Conservation (phyloP, 2,797 vertebrate species). For the Anolis apletophallus region DNA sequence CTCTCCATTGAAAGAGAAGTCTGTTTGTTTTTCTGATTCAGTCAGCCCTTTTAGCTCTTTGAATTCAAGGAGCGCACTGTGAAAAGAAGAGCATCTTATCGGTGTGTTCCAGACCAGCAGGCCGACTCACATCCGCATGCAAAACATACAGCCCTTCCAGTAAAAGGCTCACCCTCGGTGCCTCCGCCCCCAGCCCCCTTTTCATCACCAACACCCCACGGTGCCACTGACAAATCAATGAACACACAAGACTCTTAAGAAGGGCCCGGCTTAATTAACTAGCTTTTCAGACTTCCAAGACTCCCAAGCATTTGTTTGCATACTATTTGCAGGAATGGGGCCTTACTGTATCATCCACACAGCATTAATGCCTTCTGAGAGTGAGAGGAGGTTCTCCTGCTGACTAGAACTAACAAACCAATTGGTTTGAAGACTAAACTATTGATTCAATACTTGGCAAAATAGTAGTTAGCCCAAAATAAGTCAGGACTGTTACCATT, state of each 20-base stretch:
- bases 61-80: slow-evolving; percentile 77
- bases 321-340: slow-evolving; percentile 15
- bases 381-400: not conserved
- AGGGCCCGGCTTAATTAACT: slow-evolving; percentile 68
- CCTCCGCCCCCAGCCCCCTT: slow-evolving; percentile 68
- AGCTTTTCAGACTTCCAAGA: slow-evolving; percentile 59
- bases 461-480: not conserved
- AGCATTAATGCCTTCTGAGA: slow-evolving; percentile 21
- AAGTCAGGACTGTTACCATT: not conserved
- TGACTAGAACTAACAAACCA: not conserved
- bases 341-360: not conserved
- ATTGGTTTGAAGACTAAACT: not conserved
- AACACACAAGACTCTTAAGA: slow-evolving; percentile 70
- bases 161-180: slow-evolving; percentile 84
- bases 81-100: slow-evolving; percentile 94
- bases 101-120: slow-evolving; percentile 87
- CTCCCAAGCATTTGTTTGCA: slow-evolving; percentile 29
- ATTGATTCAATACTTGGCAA: not conserved
- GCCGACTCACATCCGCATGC: slow-evolving; percentile 85
- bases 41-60: slow-evolving; percentile 79
- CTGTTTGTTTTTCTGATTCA: slow-evolving; percentile 85
- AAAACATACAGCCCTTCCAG: slow-evolving; percentile 85
- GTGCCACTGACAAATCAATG: slow-evolving; percentile 66
- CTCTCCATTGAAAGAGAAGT: slow-evolving; percentile 74
- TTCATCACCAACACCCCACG: slow-evolving; percentile 70